Percentiles rank a stretch among this genome's conserved stretches.
phyloP scores from a whole-genome alignment of 1,140 invertebrate species.

The Monomorium pharaonis region DNA sequence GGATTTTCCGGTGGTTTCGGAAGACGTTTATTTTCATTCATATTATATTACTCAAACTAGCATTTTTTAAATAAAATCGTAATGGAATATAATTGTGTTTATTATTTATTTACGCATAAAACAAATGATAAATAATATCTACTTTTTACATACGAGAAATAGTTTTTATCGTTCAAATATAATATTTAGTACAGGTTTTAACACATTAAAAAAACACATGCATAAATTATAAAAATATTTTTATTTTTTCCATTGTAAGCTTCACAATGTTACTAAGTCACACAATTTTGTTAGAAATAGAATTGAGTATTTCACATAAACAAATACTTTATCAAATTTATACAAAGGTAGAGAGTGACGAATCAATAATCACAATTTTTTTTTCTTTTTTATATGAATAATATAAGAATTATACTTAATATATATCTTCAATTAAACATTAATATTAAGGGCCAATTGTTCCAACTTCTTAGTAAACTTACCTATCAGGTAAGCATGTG shows the following conservation, averaged over 20 bases:
- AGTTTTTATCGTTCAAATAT: not conserved
- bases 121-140: not conserved
- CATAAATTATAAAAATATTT: slow-evolving; percentile 56
- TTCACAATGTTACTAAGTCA: not conserved
- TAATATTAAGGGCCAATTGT: too few species aligned
- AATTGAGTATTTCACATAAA: slow-evolving; percentile 55
- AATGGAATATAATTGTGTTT: not conserved
- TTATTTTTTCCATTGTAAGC: slow-evolving; percentile 39
- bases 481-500: too few species aligned
- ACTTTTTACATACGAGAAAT: not conserved
- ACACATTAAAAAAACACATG: not conserved
- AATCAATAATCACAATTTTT: not conserved
- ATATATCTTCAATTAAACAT: not conserved
- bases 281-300: not conserved
- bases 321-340: slow-evolving; percentile 56
- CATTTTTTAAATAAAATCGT: not conserved
- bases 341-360: not conserved
- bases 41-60: not conserved
- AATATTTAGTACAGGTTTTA: too few species aligned
- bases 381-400: too few species aligned
- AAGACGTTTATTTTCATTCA: not conserved
- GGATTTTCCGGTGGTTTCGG: too few species aligned
- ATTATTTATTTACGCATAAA: not conserved
- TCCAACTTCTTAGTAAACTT: too few species aligned
- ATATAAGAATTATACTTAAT: slow-evolving; percentile 7